These are phyloP conservation scores for Bungarus multicinctus DNA, from an alignment of 2,113 vertebrate genomes.

Conservation along the genomic window DNA sequence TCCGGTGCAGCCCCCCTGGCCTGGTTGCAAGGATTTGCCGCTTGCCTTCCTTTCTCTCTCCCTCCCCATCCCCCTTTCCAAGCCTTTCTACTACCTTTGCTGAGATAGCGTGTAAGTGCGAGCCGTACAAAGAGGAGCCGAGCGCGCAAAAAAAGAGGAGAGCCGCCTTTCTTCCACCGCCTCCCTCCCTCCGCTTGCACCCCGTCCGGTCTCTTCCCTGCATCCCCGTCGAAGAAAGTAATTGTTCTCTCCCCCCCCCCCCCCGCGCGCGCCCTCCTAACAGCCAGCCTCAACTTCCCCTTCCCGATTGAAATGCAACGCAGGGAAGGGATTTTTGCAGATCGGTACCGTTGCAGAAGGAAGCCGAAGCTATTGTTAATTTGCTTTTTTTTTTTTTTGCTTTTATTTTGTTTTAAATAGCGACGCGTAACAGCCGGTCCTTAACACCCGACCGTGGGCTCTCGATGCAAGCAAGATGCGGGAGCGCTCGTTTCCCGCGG, in stretches of 20 bases:
- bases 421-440: neutral
- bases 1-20: neutral
- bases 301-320: neutral
- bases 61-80: neutral
- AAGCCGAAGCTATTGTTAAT: neutral
- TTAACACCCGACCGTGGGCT: neutral
- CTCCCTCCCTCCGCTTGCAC: too few relatives aligned
- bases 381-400: neutral
- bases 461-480: neutral
- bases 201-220: neutral
- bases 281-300: neutral
- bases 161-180: neutral
- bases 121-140: neutral
- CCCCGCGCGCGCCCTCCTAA: too few relatives aligned
- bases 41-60: neutral
- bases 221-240: neutral
- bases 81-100: neutral
- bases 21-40: neutral
- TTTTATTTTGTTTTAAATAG: neutral
- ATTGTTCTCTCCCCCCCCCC: too few relatives aligned
- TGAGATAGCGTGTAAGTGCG: neutral
- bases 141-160: neutral
- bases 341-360: neutral
- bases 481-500: neutral
- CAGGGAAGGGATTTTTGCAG: neutral